Base-by-base conservation (phyloP, 1,140 invertebrate genomes). In the Holotrichia oblita region DNA sequence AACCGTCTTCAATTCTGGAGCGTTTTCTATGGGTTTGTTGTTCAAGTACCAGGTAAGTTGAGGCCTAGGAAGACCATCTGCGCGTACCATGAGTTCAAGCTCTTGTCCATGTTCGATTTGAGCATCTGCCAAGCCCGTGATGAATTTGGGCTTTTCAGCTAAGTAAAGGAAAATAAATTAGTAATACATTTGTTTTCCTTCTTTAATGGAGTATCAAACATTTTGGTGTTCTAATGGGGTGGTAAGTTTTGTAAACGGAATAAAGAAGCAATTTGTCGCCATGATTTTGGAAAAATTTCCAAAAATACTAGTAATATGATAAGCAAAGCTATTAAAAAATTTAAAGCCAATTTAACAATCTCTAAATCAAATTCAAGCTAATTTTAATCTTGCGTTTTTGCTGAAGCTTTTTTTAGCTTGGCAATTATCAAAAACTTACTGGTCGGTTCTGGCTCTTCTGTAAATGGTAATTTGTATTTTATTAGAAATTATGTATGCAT, bases 131-230 rank as follows among this genome's bases (percentile, higher is more conserved):
- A 97, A 88, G 7, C 90, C 87, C 80, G 93, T 93, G 0, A 93
- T 89, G 85, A 97, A 96, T 10, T 90, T 86, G 24, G 95, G 95
- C 82, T 90, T 84, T 89, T 94, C 93, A 79, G 93, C 94, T 96
- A 81, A 73, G 87, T 73, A 79, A 79, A 75, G 48, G 73, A 74
- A 74, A 41, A 42, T n/a, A 55, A 48, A 72, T 34, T 34, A 34
- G 27, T 34, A 4, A 4, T 4, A 34, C 1, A 34, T 34, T 34
- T 1, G 27, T 34, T 1, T 34, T 1, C 4, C 4, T 34, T 34
- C 4, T 34, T 34, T 34, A 34, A 34, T 34, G 1, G 27, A 34
- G 27, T 1, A 1, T 34, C 27, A 34, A 34, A 34, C 27, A 4
- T 34, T 34, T 34, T 34, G n/a, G n/a, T n/a, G n/a, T n/a, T n/a